Evolutionary conservation across 2,113 vertebrate species (phyloP).

Genomic region (Phylloscopus whistleri): DNA sequence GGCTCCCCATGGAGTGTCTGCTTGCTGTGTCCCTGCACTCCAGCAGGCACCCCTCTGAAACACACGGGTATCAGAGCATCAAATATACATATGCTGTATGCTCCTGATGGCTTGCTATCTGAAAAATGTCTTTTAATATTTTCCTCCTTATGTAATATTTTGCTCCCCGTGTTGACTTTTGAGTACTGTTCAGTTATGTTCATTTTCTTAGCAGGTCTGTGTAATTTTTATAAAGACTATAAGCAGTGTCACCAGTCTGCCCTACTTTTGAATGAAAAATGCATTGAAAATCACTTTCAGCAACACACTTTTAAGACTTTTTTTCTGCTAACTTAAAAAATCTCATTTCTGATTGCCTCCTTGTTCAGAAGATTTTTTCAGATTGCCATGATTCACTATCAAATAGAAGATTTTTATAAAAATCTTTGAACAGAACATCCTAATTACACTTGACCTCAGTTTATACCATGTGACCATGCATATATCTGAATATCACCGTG

Average conservation of each 20-base stretch:
- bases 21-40: background rate
- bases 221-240: background rate
- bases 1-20: rapidly evolving
- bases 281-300: background rate
- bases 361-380: background rate
- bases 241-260: background rate
- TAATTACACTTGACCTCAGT: background rate
- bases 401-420: background rate
- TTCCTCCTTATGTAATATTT: background rate
- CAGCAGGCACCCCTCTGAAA: background rate
- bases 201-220: background rate
- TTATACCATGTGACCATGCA: rapidly evolving
- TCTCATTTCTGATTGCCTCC: background rate
- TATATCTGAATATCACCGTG: background rate
- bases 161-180: background rate
- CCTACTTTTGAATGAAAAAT: background rate
- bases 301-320: background rate
- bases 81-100: too few relatives aligned
- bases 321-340: background rate
- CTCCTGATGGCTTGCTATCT: background rate
- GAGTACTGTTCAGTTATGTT: background rate
- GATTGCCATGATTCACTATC: rapidly evolving
- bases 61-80: rapidly evolving
- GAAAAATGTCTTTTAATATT: background rate
- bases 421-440: background rate